Conservation (phyloP, 2,888 invertebrate genomes). For the Tinea semifulvella region DNA sequence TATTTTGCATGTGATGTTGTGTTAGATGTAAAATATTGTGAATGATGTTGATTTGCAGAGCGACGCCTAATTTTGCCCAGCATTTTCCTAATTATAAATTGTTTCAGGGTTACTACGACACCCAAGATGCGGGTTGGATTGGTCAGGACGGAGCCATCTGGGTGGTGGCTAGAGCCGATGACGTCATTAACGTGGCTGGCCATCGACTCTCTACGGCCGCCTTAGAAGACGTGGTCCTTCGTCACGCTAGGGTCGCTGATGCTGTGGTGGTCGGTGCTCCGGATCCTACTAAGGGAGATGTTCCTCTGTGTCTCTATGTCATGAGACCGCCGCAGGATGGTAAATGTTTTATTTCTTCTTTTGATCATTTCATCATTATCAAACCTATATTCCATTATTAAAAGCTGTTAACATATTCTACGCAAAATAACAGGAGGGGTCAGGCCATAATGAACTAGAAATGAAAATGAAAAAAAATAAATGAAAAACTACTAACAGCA, state of each 20-base stretch:
- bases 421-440: too few relatives aligned
- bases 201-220: conserved; percentile 90
- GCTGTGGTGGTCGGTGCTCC: conserved; percentile 91
- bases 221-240: conserved; percentile 87
- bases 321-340: conserved; percentile 68
- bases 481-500: too few relatives aligned
- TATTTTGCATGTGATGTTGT: too few relatives aligned
- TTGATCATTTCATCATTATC: too few relatives aligned
- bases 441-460: too few relatives aligned
- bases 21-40: too few relatives aligned
- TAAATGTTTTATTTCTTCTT: conserved; percentile 33
- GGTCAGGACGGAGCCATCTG: conserved; percentile 86
- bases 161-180: conserved; percentile 92
- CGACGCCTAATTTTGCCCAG: too few relatives aligned
- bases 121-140: conserved; percentile 92
- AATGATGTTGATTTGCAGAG: too few relatives aligned
- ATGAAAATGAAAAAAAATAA: too few relatives aligned
- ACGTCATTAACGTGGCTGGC: conserved; percentile 95
- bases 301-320: conserved; percentile 88
- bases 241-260: conserved; percentile 87
- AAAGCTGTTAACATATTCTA: too few relatives aligned
- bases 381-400: too few relatives aligned
- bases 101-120: conserved; percentile 93
- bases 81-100: too few relatives aligned
- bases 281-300: conserved; percentile 88